phyloP scores from a whole-genome alignment of 2,113 vertebrate species.

The Crotophaga sulcirostris region DNA sequence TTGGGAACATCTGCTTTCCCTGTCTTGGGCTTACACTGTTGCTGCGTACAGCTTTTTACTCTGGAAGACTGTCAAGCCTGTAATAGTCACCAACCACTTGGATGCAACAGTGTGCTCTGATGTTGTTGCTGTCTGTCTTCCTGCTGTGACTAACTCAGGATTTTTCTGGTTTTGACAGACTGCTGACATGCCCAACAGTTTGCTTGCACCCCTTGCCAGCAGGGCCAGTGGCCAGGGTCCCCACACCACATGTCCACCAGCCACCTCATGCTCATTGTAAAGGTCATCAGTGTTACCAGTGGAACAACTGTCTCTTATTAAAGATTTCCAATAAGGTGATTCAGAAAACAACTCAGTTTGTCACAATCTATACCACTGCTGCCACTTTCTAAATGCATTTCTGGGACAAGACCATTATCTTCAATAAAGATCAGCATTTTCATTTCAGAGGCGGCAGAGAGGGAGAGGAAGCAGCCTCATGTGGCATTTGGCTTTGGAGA shows the following conservation, averaged over 20 bases:
- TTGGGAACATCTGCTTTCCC: conserved; percentile 7
- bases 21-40: neutral
- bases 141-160: neutral
- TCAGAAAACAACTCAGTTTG: neutral
- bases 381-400: neutral
- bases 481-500: neutral
- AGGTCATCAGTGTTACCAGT: neutral
- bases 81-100: conserved; percentile 23
- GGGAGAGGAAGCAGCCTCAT: neutral
- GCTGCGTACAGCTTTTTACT: neutral
- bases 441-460: neutral
- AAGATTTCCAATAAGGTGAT: neutral
- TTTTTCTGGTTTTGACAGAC: conserved; percentile 29
- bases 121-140: conserved; percentile 21
- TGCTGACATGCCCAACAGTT: neutral
- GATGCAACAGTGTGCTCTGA: neutral
- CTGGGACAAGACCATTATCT: neutral
- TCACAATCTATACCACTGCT: neutral
- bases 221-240: neutral
- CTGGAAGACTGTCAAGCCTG: conserved; percentile 25
- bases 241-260: neutral
- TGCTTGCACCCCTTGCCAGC: neutral
- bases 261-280: neutral
- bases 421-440: neutral
- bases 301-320: neutral